Conservation (phyloP, 2,888 invertebrate genomes). For the Philereme vetulata region DNA sequence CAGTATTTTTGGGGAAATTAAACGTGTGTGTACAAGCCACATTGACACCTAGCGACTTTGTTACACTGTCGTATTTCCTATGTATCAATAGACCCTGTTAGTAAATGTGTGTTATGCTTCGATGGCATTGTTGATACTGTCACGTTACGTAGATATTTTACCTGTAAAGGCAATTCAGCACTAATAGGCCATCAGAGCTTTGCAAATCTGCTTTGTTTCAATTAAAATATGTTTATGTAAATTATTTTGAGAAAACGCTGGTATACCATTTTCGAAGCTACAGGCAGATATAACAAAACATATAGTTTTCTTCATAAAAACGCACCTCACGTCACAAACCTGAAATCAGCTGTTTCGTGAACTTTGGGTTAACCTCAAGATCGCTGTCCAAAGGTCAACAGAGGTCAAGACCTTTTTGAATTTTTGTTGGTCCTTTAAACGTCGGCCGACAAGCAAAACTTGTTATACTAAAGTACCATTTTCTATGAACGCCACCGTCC, state of each 20-base stretch:
- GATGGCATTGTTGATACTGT: background rate
- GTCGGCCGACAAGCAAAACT: no score
- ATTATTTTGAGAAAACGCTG: no score
- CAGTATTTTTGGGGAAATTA: constrained; percentile 1
- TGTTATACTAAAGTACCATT: no score
- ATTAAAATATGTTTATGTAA: no score
- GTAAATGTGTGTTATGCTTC: background rate
- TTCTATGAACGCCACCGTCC: no score
- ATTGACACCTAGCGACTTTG: background rate
- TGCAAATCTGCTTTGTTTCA: no score
- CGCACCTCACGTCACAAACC: background rate
- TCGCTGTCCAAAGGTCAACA: no score
- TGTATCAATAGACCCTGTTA: background rate
- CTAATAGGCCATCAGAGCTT: background rate
- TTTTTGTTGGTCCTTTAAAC: no score
- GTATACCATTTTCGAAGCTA: no score
- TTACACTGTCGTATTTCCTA: background rate
- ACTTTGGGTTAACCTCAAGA: no score
- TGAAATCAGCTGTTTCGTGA: background rate
- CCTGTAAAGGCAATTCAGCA: background rate
- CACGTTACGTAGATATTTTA: constrained; percentile 1
- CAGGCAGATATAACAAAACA: no score
- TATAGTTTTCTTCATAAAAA: background rate
- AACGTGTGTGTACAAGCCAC: constrained; percentile 1
- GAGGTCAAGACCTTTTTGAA: no score